A percentile compares a stretch with the other conserved stretches of the same genome.
Conservation (phyloP, 1,140 invertebrate species). For the Caenorhabditis elegans region DNA sequence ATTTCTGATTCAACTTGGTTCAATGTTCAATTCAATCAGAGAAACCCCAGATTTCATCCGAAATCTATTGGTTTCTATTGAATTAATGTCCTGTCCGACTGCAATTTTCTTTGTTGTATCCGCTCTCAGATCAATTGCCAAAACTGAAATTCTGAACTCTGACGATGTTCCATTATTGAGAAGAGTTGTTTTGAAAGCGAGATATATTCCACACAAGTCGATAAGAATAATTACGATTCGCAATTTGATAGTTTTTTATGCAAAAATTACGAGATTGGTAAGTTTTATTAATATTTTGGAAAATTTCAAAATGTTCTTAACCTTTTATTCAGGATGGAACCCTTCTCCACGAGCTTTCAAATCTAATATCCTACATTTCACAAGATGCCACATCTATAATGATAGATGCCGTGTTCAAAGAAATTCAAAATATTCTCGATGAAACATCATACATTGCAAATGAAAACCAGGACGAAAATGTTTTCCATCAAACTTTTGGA, state of each 20-base stretch:
- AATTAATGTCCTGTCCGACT: constrained; percentile 5
- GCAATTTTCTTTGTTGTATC: neutral
- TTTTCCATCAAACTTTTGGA: neutral
- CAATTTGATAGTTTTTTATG: neutral
- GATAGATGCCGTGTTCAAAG: neutral
- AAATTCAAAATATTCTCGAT: neutral
- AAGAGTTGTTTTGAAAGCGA: neutral
- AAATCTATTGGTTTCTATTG: neutral
- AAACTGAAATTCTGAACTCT: neutral
- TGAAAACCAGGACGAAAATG: neutral
- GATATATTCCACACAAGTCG: constrained; percentile 1
- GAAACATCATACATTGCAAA: neutral
- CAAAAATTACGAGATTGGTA: neutral
- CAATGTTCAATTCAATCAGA: neutral
- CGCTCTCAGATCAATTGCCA: neutral
- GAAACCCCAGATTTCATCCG: neutral
- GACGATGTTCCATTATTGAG: neutral
- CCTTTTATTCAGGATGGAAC: too few species aligned
- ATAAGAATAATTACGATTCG: neutral
- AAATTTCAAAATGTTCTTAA: neutral
- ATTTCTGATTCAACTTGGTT: neutral
- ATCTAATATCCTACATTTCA: neutral
- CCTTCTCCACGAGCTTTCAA: neutral
- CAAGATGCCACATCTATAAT: neutral
- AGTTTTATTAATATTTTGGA: neutral